Base-by-base conservation (phyloP, 2,113 vertebrate genomes). In the Willisornis vidua region DNA sequence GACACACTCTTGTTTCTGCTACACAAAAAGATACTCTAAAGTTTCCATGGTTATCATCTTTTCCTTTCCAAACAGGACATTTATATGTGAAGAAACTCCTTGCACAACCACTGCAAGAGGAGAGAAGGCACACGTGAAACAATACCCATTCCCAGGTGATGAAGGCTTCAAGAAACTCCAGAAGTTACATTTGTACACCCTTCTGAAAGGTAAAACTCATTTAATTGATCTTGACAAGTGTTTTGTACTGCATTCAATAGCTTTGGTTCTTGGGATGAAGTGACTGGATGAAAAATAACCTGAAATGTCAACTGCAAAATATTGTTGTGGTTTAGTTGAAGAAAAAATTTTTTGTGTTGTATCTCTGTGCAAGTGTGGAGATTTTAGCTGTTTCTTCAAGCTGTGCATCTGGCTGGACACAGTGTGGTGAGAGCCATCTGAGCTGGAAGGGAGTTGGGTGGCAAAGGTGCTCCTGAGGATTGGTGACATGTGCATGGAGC, bases 61-160 rank as follows among this genome's bases (percentile, higher is more conserved):
- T 62, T 81, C 7, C 16, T 55, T 77, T 63, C 41, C 19, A 45
- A 72, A 58, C 4, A 77, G 63, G 65, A 19, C 4, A 31, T 26
- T 9, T 83, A 4, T 33, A 18, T 14, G 19, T 26, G 37, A 55
- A 94, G 57, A 72, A 73, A 54, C 3, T 67, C 3, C 15, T 35
- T 66, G 20, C 3, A 4, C 43, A 22, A 33, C 25, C 65, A 28
- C 15, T 67, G 11, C n/a, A 63, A 66, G 48, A 52, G 19, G 22
- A 71, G 45, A 25, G 24, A 35, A 33, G 26, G 16, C 12, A 58
- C 18, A 22, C 37, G 71, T 35, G 26, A 89, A 39, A 12, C 7
- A 13, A 18, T 29, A 35, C 11, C 2, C 0, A 2, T 51, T 41
- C 19, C 9, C 12, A 52, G 35, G 5, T 33, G 15, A 41, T n/a